A percentile compares a stretch with the other conserved stretches of the same genome.
phyloP scores from a whole-genome alignment of 37 sponge, comb jelly and placozoan species.

The Oopsacas minuta region DNA sequence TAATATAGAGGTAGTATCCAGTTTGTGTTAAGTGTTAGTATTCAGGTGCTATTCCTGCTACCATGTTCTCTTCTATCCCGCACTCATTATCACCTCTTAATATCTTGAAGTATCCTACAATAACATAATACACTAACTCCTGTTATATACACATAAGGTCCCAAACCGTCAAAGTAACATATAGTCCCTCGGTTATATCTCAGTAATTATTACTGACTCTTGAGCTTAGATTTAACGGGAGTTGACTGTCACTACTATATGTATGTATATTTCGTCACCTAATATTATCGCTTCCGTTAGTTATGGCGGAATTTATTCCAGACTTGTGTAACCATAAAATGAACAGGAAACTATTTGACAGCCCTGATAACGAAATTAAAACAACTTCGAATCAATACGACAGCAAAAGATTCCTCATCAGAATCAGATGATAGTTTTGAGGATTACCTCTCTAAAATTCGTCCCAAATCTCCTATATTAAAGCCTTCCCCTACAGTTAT shows the following conservation, averaged over 20 bases:
- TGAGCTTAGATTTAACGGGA: too few relatives aligned
- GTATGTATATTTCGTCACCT: too few relatives aligned
- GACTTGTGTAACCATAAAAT: background rate
- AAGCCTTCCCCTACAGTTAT: background rate
- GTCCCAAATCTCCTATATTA: background rate
- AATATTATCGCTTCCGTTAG: background rate
- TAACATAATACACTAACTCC: background rate
- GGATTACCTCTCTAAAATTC: background rate
- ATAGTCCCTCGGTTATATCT: too few relatives aligned
- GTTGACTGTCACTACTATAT: too few relatives aligned
- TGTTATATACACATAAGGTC: too few relatives aligned
- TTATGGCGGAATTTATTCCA: background rate
- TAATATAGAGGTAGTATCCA: background rate
- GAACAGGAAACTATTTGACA: background rate
- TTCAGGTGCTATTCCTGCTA: constrained; percentile 69
- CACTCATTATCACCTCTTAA: constrained; percentile 78
- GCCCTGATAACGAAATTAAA: background rate
- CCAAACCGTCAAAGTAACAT: too few relatives aligned
- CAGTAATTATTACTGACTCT: too few relatives aligned
- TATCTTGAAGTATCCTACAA: constrained; percentile 87
- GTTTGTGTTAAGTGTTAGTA: background rate
- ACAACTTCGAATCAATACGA: too few relatives aligned
- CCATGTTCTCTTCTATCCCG: constrained; percentile 74
- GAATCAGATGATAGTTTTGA: background rate
- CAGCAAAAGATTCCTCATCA: too few relatives aligned